Evolutionary conservation across 2,797 vertebrate genomes (phyloP), one percentile per base, ranked within the genome.

Genomic region (Pempheris klunzingeri): DNA sequence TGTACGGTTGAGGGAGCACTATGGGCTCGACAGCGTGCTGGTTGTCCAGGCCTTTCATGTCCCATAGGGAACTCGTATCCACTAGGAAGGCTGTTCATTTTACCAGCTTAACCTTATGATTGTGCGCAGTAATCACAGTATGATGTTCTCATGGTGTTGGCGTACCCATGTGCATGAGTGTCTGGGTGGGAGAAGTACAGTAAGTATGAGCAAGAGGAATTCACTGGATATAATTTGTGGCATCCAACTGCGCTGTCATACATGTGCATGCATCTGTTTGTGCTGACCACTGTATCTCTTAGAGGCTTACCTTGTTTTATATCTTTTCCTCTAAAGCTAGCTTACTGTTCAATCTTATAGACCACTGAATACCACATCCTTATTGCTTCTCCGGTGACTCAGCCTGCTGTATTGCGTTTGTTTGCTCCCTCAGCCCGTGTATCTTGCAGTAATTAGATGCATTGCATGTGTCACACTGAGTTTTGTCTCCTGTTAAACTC

Each of bases 401-500:
- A 6, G 6, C n/a, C 9, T 57, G 54, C 36, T 68, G 36, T 79
- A 39, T 22, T 47, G 46, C 39, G 0, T 70, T 73, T 58, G 53
- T 54, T 64, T 65, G 55, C 41, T 44, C 24, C 58, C 44, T 86
- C 59, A 58, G 74, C 77, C 81, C 82, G 70, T 78, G 65, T 66
- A 54, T 82, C 71, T 55, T 53, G 50, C n/a, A 14, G 75, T 80
- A 87, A 90, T 82, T 84, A 83, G 62, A 90, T 88, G 71, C 74
- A 73, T 83, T 84, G 83, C 71, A 81, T 64, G 83, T 92, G 90
- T 87, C 84, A 86, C 76, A 69, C 39, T 32, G 66, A 82, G 84
- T 90, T 89, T 86, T 71, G 82, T 88, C 84, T 84, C 67, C 59
- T 71, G 82, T 82, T 88, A 84, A 86, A 88, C 74, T 74, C 80